Evolutionary conservation across 2,888 invertebrate species (phyloP).

Genomic region (Artemia sp.): DNA sequence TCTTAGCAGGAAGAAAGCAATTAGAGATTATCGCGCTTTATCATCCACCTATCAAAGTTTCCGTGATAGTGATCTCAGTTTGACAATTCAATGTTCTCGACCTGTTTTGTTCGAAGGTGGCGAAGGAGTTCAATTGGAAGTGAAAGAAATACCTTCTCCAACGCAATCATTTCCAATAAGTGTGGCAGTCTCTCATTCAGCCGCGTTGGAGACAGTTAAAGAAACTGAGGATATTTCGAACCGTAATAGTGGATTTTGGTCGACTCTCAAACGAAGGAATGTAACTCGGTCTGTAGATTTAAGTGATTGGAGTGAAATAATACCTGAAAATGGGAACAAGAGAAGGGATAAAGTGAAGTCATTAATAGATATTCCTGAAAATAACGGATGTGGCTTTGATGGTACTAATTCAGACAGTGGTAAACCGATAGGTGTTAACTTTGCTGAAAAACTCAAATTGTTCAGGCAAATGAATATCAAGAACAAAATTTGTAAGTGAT

Average conservation of each 20-base stretch:
- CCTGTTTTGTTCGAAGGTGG: neutral
- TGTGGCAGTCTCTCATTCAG: neutral
- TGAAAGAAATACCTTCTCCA: slow-evolving; percentile 4
- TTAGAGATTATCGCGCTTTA: slow-evolving; percentile 14
- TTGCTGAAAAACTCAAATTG: neutral
- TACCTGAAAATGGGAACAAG: neutral
- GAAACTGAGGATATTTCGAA: slow-evolving; percentile 11
- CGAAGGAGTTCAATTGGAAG: neutral
- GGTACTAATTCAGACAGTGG: neutral
- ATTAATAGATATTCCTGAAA: neutral
- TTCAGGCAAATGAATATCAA: slow-evolving; percentile 13
- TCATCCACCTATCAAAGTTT: slow-evolving; percentile 24
- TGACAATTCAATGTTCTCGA: slow-evolving; percentile 1
- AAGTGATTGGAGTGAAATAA: neutral
- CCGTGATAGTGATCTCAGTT: slow-evolving; percentile 22
- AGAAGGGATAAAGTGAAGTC: slow-evolving; percentile 14
- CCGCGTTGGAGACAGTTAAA: neutral
- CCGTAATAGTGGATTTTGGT: slow-evolving; percentile 13
- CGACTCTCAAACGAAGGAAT: neutral
- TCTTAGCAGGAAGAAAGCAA: slow-evolving; percentile 3
- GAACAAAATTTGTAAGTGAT: slow-evolving; percentile 2
- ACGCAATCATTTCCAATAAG: neutral
- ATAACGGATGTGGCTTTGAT: neutral
- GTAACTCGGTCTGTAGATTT: slow-evolving; percentile 1
- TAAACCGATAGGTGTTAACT: neutral